Percentiles rank a stretch among this genome's conserved stretches.
phyloP scores from a whole-genome alignment of 2,888 invertebrate genomes.

The Scelioninae gen. 1 region DNA sequence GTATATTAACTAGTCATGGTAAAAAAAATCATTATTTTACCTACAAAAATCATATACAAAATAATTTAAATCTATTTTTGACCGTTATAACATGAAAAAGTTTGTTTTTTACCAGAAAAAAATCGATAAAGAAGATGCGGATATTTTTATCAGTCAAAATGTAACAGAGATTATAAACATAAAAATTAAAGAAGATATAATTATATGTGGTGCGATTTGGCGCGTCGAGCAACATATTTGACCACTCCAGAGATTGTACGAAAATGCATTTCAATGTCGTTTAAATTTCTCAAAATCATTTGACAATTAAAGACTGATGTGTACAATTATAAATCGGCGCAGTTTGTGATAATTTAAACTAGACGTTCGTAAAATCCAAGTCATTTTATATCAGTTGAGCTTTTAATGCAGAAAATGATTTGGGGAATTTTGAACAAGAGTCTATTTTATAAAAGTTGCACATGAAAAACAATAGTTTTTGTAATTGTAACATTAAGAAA shows the following conservation, averaged over 20 bases:
- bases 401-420: conserved; percentile 54
- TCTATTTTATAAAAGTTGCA: conserved; percentile 58
- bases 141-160: conserved; percentile 43
- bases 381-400: conserved; percentile 50
- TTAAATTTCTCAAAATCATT: conserved; percentile 65
- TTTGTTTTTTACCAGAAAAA: too few species aligned
- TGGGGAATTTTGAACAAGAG: conserved; percentile 44
- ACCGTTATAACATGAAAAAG: too few species aligned
- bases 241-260: conserved; percentile 27
- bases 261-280: too few species aligned
- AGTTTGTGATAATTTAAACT: too few species aligned
- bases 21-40: too few species aligned
- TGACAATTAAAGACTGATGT: conserved; percentile 54
- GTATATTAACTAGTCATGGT: too few species aligned
- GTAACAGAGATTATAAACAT: too few species aligned
- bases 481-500: conserved; percentile 49
- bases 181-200: conserved; percentile 15
- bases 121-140: conserved; percentile 1
- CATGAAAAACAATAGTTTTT: conserved; percentile 48
- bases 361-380: too few species aligned
- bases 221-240: too few species aligned
- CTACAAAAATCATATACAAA: too few species aligned
- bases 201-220: conserved; percentile 38
- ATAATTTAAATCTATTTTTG: too few species aligned
- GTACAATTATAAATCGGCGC: too few species aligned